phyloP scores from a whole-genome alignment of 2,888 invertebrate species.

The Cantharis nigra region DNA sequence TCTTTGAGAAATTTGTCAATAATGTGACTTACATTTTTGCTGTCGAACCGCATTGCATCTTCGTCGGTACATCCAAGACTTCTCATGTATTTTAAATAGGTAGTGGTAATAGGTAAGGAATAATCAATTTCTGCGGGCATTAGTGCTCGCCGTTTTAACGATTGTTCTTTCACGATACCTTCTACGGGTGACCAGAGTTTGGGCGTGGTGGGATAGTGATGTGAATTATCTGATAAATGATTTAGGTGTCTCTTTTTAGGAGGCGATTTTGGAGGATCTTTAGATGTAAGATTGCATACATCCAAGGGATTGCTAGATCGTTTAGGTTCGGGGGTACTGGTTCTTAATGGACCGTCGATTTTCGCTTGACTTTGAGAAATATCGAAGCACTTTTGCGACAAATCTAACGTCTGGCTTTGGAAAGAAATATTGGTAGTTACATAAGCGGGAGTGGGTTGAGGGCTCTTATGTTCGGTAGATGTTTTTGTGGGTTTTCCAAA shows the following conservation, averaged over 20 bases:
- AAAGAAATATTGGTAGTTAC: constrained; percentile 31
- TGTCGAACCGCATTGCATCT: constrained; percentile 63
- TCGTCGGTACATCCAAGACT: constrained; percentile 69
- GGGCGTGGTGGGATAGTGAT: constrained; percentile 57
- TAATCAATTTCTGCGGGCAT: constrained; percentile 69
- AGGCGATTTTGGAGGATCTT: constrained; percentile 62
- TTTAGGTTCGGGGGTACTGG: constrained; percentile 44
- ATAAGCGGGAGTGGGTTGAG: constrained; percentile 31
- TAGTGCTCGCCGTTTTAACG: constrained; percentile 38
- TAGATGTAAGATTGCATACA: constrained; percentile 66
- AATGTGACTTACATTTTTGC: constrained; percentile 61
- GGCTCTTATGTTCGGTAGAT: constrained; percentile 33
- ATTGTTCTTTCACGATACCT: constrained; percentile 45
- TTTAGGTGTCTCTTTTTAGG: constrained; percentile 57
- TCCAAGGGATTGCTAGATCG: constrained; percentile 66
- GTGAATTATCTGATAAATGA: constrained; percentile 42
- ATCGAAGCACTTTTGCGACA: constrained; percentile 48
- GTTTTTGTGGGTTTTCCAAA: constrained; percentile 35
- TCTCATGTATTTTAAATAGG: constrained; percentile 84
- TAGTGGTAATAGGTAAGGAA: constrained; percentile 87
- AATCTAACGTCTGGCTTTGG: constrained; percentile 35
- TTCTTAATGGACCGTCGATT: constrained; percentile 41
- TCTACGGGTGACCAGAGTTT: constrained; percentile 67
- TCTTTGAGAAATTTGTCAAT: constrained; percentile 53
- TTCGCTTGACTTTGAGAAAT: constrained; percentile 42